Conservation (phyloP, 2,797 vertebrate genomes). For the Manis pentadactyla region DNA sequence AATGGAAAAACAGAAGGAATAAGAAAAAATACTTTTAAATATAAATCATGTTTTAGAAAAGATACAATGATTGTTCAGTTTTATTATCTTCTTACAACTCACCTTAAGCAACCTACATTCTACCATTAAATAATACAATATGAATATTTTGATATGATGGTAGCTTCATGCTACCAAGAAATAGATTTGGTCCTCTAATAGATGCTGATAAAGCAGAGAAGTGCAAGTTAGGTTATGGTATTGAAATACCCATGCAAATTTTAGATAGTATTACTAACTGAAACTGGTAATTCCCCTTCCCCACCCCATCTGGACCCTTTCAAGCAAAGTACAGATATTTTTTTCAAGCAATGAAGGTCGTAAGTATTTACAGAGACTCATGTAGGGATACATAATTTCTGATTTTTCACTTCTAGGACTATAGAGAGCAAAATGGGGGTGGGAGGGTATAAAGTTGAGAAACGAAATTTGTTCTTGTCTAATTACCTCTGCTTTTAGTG, state of each 20-base stretch:
- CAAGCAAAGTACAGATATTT: neutral
- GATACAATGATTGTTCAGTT: neutral
- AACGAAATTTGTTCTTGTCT: neutral
- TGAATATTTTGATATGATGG: conserved; percentile 2
- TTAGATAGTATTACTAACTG: neutral
- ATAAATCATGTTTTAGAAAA: conserved; percentile 20
- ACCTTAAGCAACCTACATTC: neutral
- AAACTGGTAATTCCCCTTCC: neutral
- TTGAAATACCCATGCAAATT: neutral
- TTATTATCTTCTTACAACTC: conserved; percentile 11
- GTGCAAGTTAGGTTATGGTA: neutral
- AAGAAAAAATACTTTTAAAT: neutral
- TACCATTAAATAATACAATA: neutral
- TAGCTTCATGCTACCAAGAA: neutral
- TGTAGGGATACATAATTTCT: neutral
- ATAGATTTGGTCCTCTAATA: neutral
- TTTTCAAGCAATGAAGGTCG: neutral
- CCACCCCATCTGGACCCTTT: neutral
- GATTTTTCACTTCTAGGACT: neutral
- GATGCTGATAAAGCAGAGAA: neutral
- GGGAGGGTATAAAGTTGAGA: neutral
- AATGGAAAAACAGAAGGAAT: neutral
- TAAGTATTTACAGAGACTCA: neutral
- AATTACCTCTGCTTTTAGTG: neutral
- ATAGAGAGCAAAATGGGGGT: neutral